These are phyloP conservation scores for Crypturellus undulatus DNA, from an alignment of 2,113 vertebrate species.

Conservation along the genomic window DNA sequence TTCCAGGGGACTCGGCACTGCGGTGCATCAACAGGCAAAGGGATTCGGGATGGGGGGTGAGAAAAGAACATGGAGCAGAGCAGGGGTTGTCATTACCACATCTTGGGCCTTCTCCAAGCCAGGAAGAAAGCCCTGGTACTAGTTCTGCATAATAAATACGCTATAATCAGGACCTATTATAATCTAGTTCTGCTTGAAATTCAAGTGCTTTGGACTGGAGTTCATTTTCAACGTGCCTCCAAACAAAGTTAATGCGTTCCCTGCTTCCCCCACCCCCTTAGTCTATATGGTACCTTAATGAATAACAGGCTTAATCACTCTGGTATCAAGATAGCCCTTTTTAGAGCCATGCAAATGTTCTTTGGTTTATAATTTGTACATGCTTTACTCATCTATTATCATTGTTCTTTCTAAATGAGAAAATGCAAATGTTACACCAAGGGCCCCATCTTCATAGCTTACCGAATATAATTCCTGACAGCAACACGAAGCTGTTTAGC, in stretches of 20 bases:
- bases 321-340: slow-evolving; percentile 60
- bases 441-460: slow-evolving; percentile 70
- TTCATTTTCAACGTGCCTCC: slow-evolving; percentile 1
- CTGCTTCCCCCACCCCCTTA: background rate
- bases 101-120: background rate
- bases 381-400: slow-evolving; percentile 79
- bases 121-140: background rate
- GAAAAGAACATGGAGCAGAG: background rate
- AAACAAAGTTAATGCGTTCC: slow-evolving; percentile 6
- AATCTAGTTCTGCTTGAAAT: slow-evolving; percentile 20
- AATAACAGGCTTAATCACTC: slow-evolving; percentile 65
- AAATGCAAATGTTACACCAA: slow-evolving; percentile 83
- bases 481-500: slow-evolving; percentile 84
- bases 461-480: slow-evolving; percentile 82
- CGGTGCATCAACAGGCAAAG: background rate
- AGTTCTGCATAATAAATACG: background rate
- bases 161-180: background rate
- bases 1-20: background rate
- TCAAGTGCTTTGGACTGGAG: background rate
- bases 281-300: slow-evolving; percentile 34
- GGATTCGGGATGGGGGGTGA: background rate
- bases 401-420: slow-evolving; percentile 85
- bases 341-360: slow-evolving; percentile 64
- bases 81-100: background rate
- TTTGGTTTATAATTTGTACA: slow-evolving; percentile 74